These are phyloP conservation scores for Odocoileus virginianus DNA, from an alignment of 2,113 vertebrate genomes.

Conservation along the genomic window DNA sequence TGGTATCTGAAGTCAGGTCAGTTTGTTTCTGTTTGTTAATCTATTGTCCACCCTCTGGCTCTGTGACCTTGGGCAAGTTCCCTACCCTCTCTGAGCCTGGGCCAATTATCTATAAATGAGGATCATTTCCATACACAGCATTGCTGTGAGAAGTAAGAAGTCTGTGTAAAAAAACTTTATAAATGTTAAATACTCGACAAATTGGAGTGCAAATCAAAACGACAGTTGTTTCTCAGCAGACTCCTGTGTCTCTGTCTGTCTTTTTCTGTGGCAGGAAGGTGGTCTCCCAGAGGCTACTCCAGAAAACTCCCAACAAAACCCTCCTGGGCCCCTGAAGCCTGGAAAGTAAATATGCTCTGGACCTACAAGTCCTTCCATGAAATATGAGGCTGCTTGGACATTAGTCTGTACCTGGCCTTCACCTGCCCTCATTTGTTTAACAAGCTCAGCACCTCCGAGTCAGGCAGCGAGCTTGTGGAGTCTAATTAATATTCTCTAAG, in stretches of 20 bases:
- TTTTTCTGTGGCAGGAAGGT: neutral
- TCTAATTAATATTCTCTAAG: neutral
- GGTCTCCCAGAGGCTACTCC: neutral
- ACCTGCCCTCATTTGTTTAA: neutral
- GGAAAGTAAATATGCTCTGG: neutral
- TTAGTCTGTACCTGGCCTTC: neutral
- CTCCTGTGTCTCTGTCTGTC: neutral
- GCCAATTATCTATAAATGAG: neutral
- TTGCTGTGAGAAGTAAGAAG: neutral
- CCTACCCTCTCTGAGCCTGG: neutral
- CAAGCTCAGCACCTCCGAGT: neutral
- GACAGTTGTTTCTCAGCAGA: neutral
- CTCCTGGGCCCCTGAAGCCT: neutral
- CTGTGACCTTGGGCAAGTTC: neutral
- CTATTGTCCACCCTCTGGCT: neutral
- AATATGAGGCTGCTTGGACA: rapidly evolving
- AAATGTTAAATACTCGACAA: neutral
- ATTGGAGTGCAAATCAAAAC: neutral
- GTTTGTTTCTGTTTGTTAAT: neutral
- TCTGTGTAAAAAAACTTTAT: neutral
- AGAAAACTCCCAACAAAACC: neutral
- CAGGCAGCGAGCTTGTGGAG: neutral
- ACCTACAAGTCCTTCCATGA: neutral
- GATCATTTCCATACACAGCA: neutral
- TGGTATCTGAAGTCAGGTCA: neutral